Evolutionary conservation across 64 coral and sea anemone species (phyloP).

Genomic region (Actinia tenebrosa): DNA sequence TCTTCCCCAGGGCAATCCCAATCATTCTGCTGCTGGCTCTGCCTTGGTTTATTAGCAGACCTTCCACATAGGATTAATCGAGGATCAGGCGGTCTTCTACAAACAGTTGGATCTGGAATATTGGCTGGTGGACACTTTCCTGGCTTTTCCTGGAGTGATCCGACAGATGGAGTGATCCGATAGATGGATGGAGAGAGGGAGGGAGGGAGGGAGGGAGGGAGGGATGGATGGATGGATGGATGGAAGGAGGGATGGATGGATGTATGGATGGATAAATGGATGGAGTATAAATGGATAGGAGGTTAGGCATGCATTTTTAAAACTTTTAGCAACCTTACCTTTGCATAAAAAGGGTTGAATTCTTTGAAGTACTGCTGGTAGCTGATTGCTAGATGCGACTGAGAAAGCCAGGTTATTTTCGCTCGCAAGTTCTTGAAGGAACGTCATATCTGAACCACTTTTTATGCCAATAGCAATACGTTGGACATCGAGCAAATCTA

Average conservation of each 20-base stretch:
- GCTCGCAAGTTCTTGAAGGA: conserved; percentile 45
- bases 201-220: no score
- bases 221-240: no score
- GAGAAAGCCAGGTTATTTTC: conserved; percentile 30
- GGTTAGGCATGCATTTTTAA: no score
- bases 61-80: background rate
- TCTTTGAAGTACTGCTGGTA: background rate
- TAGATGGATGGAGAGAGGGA: no score
- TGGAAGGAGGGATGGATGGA: no score
- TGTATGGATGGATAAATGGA: no score
- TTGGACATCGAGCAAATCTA: conserved; percentile 32
- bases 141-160: background rate
- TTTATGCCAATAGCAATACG: conserved; percentile 64
- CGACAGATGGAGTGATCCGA: no score
- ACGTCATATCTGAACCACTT: background rate
- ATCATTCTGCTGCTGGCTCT: conserved; percentile 15
- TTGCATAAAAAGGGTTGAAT: conserved; percentile 34
- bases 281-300: no score
- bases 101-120: background rate
- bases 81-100: background rate
- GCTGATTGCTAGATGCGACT: conserved; percentile 13
- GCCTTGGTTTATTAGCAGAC: background rate
- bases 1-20: conserved; percentile 28
- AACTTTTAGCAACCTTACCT: conserved; percentile 37
- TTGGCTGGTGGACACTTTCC: background rate